Evolutionary conservation across 2,888 invertebrate genomes (phyloP), one percentile per base, ranked within the genome.

Genomic region (Azorinus chamasolen): DNA sequence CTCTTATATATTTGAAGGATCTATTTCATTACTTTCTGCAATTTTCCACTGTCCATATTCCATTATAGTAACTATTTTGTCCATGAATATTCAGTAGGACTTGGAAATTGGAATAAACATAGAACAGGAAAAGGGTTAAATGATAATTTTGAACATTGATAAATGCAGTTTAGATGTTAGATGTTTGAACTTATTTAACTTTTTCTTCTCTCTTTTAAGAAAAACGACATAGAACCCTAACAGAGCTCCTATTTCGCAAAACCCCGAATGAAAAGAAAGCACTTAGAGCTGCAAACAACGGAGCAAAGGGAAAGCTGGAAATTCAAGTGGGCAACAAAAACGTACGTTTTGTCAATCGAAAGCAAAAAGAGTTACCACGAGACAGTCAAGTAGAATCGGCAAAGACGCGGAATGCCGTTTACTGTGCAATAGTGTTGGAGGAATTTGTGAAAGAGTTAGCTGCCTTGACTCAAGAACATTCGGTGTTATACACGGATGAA

Each of bases 391-490:
- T 80, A 81, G 91, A 92, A 63, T 84, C 91, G 10, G 59, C 91
- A 8, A 91, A 92, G 83, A 92, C 91, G 0, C 92, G 93, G 79
- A 93, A 94, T 74, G 92, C 93, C 65, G 96, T 96, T 0, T 94
- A 96, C 78, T 96, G 96, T 89, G 97, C 98, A 1, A 96, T 99
- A 6, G 94, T 99, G 53, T 94, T 99, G 75, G 97, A 98, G 90
- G 99, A 99, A 92, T 98, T 99, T 96, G 94, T 98, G 0, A 98
- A 98, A 93, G 98, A 99, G 94, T 94, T 99, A 73, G 97, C 99
- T 0, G 97, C 99, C 16, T 95, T 99, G 68, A 96, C 97, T 79
- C 97, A 98, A 93, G 99, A 99, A 93, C 99, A 99, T 92, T 96
- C 97, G 25, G 93, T 95, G 8, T 66, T 91, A 37, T 54, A 72